phyloP scores from a whole-genome alignment of 2,113 vertebrate species.

The Caracal caracal region DNA sequence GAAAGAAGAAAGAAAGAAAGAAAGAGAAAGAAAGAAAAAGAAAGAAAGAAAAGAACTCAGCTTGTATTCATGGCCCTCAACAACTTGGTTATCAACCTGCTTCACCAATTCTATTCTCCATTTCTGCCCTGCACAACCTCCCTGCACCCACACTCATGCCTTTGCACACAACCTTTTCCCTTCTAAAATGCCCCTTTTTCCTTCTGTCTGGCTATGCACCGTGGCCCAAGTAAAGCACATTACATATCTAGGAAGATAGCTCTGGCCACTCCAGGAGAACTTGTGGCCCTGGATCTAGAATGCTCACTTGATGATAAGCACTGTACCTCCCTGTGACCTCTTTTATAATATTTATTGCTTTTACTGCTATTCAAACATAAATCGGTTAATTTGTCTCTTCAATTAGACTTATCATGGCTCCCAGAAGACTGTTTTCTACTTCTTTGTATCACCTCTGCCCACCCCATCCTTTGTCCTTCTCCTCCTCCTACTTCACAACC shows the following conservation, averaged over 20 bases:
- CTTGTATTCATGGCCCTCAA: background rate
- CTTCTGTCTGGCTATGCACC: background rate
- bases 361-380: background rate
- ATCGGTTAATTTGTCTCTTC: background rate
- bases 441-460: background rate
- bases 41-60: background rate
- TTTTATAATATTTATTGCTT: background rate
- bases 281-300: rapidly evolving
- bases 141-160: background rate
- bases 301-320: background rate
- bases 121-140: background rate
- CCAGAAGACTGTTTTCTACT: conserved; percentile 9
- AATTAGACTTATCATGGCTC: background rate
- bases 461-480: background rate
- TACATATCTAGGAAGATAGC: background rate
- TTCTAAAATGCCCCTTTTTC: background rate
- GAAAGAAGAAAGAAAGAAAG: too few relatives aligned
- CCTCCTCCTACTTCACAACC: background rate
- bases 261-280: background rate
- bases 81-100: background rate
- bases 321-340: background rate
- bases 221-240: background rate
- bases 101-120: background rate
- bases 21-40: too few relatives aligned
- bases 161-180: background rate